Evolutionary conservation across 30 jellyfish, hydroid and myxozoan species (phyloP), one percentile per base, ranked within the genome.

Genomic region (Pelagia noctiluca): DNA sequence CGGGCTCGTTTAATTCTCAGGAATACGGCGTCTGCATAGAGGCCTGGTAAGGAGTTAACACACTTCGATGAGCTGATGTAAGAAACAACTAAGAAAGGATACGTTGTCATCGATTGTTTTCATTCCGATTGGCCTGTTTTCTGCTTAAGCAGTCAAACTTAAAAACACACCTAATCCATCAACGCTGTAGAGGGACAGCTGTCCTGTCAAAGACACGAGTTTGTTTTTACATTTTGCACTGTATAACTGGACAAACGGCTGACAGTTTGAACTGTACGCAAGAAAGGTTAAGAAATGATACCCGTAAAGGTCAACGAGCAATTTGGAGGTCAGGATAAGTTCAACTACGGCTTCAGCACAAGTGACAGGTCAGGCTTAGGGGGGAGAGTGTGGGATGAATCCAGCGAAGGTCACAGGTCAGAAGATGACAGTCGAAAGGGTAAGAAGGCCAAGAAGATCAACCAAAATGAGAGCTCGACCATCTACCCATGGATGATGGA

Each of bases 401-500:
- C 25, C 48, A 60, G 46, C 24, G 23, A 24, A 13, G 47, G 29
- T 31, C 32, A 50, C 25, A 11, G 50, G 36, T 11, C 13, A 28
- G 66, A 63, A 42, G 33, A 54, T 4, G 84, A 32, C 32, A 49
- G n/a, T 34, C 29, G n/a, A 49, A 69, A 33, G 16, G 35, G 29
- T 18, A 66, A 69, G 53, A 60, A 31, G 54, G 22, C 65, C 21
- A 31, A 73, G 50, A 31, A 18, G 50, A 46, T 33, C 12, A 72
- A 49, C 32, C 25, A 23, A 16, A 76, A 33, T 16, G 65, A 26
- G 32, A 47, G 46, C 36, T 19, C 63, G 18, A 50, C 60, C 2
- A 64, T 83, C 25, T 72, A 83, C 37, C 93, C 93, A 22, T 83
- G 93, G 93, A 83, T 83, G 93, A 5, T 69, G 31, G 87, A 69